Conservation (phyloP, 2,797 vertebrate genomes). For the Tapera naevia region DNA sequence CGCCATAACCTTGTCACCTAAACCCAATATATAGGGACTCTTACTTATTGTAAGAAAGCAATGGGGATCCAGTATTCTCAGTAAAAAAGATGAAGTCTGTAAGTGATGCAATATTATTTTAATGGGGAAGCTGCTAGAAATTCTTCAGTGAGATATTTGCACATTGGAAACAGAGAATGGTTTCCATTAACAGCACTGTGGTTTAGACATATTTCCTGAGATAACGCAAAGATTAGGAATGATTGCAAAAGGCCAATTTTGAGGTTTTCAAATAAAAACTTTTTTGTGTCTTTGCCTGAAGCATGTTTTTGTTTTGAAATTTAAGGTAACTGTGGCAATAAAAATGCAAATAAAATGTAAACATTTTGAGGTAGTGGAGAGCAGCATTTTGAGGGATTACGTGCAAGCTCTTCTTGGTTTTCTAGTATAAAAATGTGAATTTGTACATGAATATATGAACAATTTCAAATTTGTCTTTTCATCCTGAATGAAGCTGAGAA, state of each 20-base stretch:
- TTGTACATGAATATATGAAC: neutral
- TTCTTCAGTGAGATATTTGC: neutral
- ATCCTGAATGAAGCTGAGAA: neutral
- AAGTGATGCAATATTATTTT: neutral
- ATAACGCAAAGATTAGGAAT: neutral
- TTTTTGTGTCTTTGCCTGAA: neutral
- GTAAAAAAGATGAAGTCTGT: neutral
- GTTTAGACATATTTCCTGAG: neutral
- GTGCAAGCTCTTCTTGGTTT: neutral
- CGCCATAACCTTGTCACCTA: neutral
- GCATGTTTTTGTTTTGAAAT: neutral
- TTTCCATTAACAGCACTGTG: neutral
- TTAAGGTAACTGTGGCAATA: neutral
- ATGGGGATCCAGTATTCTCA: neutral
- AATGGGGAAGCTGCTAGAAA: neutral
- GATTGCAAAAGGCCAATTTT: neutral
- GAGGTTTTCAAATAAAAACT: neutral
- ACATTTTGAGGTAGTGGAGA: neutral
- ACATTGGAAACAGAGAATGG: neutral
- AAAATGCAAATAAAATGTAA: neutral
- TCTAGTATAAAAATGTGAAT: neutral
- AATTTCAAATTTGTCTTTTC: neutral
- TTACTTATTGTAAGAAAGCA: neutral
- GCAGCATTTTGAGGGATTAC: neutral
- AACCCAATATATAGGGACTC: neutral